Conservation (phyloP, 2,888 invertebrate genomes). For the Pterobdella sp. region DNA sequence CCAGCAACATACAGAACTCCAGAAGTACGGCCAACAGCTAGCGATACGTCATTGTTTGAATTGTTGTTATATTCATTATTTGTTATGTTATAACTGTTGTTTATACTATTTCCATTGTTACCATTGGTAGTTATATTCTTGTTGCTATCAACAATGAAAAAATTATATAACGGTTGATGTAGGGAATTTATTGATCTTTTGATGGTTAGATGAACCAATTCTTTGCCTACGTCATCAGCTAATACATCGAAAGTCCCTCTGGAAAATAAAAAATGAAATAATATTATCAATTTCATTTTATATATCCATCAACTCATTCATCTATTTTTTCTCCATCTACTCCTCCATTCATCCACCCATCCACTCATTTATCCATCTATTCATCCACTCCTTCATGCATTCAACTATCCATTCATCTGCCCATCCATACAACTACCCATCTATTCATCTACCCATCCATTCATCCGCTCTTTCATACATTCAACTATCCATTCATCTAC, state of each 20-base stretch:
- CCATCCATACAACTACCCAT: too few species aligned
- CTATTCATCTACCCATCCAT: too few species aligned
- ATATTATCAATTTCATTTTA: too few species aligned
- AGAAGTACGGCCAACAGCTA: not conserved
- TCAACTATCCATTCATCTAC: too few species aligned
- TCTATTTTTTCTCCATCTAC: too few species aligned
- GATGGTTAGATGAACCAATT: not conserved
- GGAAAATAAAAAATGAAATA: too few species aligned
- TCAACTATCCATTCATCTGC: too few species aligned
- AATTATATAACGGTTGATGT: not conserved
- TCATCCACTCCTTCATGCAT: too few species aligned
- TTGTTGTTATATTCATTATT: not conserved
- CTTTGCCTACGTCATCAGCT: not conserved
- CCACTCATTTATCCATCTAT: too few species aligned
- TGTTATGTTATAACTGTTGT: not conserved
- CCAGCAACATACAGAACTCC: not conserved
- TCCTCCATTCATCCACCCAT: too few species aligned
- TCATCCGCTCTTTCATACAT: too few species aligned
- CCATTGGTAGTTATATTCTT: not conserved
- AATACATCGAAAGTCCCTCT: not conserved
- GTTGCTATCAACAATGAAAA: not conserved
- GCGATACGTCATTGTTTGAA: not conserved
- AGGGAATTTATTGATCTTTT: not conserved
- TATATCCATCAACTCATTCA: too few species aligned
- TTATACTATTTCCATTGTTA: not conserved